Evolutionary conservation across 2,888 invertebrate species (phyloP).

Genomic region (Archaeoteleia sp.): DNA sequence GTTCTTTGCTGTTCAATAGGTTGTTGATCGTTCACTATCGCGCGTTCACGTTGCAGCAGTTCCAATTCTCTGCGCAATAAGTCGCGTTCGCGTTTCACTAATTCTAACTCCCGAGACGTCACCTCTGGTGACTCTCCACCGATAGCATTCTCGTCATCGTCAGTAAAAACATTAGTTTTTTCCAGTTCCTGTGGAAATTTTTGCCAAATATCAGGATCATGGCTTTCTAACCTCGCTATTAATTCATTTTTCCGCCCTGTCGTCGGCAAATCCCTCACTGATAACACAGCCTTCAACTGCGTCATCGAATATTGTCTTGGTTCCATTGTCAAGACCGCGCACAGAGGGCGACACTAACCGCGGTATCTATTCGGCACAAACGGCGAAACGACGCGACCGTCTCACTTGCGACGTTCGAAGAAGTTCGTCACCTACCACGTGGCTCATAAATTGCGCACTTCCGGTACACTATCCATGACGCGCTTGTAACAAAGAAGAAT

Average conservation of each 20-base stretch:
- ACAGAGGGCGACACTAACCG: no score
- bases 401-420: no score
- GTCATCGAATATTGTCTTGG: not conserved
- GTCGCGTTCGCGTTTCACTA: not conserved
- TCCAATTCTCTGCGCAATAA: slow-evolving; percentile 1
- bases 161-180: not conserved
- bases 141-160: not conserved
- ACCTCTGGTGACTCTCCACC: no score
- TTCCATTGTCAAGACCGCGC: no score
- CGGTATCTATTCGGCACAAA: no score
- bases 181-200: not conserved
- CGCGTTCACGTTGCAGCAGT: slow-evolving; percentile 2
- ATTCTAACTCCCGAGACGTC: not conserved
- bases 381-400: no score
- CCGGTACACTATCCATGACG: no score
- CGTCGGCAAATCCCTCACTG: not conserved
- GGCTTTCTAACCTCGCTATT: not conserved
- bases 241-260: slow-evolving; percentile 2
- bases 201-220: not conserved
- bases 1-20: no score
- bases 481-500: no score
- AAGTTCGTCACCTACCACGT: no score
- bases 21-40: no score
- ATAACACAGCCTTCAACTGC: not conserved
- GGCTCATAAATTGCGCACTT: no score